phyloP scores from a whole-genome alignment of 1,140 invertebrate species.

The Stenopsyche tienmushanensis region DNA sequence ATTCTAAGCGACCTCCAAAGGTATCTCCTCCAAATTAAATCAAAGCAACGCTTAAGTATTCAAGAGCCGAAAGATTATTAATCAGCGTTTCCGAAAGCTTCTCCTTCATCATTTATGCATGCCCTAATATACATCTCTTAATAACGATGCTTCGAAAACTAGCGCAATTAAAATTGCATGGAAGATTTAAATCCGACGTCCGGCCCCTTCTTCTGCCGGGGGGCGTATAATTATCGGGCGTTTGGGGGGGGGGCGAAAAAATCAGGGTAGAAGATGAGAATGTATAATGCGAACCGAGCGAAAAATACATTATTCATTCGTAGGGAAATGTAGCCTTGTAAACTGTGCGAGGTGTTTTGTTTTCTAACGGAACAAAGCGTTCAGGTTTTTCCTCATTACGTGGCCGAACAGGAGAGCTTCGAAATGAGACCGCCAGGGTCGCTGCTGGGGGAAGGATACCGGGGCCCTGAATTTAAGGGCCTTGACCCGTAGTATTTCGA shows the following conservation, averaged over 20 bases:
- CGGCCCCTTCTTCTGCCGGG: background rate
- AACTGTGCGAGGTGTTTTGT: conserved; percentile 16
- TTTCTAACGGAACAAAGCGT: conserved; percentile 6
- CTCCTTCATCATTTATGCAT: too few relatives aligned
- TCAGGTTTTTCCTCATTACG: conserved; percentile 20
- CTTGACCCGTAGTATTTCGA: background rate
- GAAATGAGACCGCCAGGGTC: conserved; percentile 12
- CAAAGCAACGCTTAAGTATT: too few relatives aligned
- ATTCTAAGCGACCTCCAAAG: too few relatives aligned
- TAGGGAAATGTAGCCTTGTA: conserved; percentile 12
- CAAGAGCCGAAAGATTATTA: too few relatives aligned
- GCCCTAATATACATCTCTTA: background rate
- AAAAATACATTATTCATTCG: conserved; percentile 26
- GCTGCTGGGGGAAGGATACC: background rate
- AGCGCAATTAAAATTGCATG: background rate
- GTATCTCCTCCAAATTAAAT: too few relatives aligned
- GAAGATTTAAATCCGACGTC: background rate
- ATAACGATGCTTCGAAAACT: background rate
- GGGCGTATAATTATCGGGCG: background rate
- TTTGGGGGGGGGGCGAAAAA: conserved; percentile 5
- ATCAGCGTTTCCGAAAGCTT: too few relatives aligned
- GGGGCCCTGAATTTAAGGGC: background rate
- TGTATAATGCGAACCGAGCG: conserved; percentile 14
- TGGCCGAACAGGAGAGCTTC: too few relatives aligned
- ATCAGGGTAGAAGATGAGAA: conserved; percentile 20